Base-by-base conservation (phyloP, 2,113 vertebrate species). In the Mugil cephalus region DNA sequence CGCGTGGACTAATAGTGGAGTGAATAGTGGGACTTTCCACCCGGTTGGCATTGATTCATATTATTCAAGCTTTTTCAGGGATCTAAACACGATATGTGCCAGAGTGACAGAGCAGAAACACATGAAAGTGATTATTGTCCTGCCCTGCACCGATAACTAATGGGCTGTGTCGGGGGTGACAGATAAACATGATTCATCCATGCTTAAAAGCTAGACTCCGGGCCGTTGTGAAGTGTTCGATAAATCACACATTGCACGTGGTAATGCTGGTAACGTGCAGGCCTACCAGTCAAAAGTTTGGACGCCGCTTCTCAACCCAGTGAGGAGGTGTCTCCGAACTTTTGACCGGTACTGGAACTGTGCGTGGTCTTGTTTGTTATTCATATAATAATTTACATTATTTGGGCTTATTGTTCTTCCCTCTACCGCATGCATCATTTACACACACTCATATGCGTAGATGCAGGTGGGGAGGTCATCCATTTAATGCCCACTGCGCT, bases 401-500 rank as follows among this genome's bases (percentile, higher is more conserved):
- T 59, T 56, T 63, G 42, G 69, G 15, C 13, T 45, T 47, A 17
- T 17, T 58, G 43, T 67, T 74, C 62, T 34, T 40, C 35, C 34
- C 54, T 19, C 47, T 39, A 4, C 34, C 36, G 8, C 35, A 45
- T 74, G 53, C 19, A 80, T 80, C 79, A 62, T 77, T 83, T 63
- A 78, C 45, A 65, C 51, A 52, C 19, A 53, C 17, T 11, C 52
- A 54, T 11, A 24, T n/a, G 40, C 36, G 52, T 58, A 39, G 52
- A 58, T 48, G 15, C 45, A 63, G 52, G 18, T 1, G 1, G 30
- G 9, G 12, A 56, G 38, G 54, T 47, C 63, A 66, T 84, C 61
- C 50, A 81, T 77, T 80, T 84, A 86, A 82, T 79, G 48, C 52
- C 61, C 70, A 45, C 74, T 87, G 65, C 17, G 70, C 48, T n/a